Evolutionary conservation across 2,888 invertebrate species (phyloP), one percentile per base, ranked within the genome.

Genomic region (Chalcis sispes): DNA sequence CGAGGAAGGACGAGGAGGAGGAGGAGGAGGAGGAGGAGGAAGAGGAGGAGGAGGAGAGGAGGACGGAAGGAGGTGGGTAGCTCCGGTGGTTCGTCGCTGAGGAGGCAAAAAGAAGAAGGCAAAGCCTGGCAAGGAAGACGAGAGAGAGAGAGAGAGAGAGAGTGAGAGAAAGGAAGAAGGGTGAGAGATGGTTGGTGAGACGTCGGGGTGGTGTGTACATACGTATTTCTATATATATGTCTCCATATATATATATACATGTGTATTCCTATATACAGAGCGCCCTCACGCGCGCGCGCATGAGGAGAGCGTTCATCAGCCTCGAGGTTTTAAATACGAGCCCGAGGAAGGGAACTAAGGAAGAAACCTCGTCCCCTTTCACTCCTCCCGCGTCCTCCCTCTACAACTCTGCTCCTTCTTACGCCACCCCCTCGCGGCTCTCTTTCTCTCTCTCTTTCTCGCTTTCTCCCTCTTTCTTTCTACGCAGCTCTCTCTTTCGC

Each of bases 251-350:
- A 50, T 66, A 69, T 23, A 46, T 42, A 46, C 52, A 40, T 59
- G 61, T 32, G 58, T 67, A 59, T 36, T 61, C 66, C 42, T 72
- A 46, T 50, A 52, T 56, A 54, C 18, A 29, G 10, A 1, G 13
- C 62, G 65, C 46, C 13, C 4, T 13, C 25, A 18, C 48, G 25
- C 27, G 23, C 54, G 27, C 29, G 67, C 32, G 32, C 50, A n/a
- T 58, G 48, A 65, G 78, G 87, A 86, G 86, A 85, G 85, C 87
- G 88, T 88, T 88, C 88, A 88, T 88, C 88, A 88, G 88, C 88
- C 88, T 85, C 87, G 87, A 88, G 88, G 88, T 88, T 88, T 88
- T 88, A 88, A 88, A 88, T 88, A 88, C 88, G 87, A 86, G 84
- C 74, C 80, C 84, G 86, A 85, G 85, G 84, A 84, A 87, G 86